Evolutionary conservation across 2,888 invertebrate species (phyloP).

Genomic region (Teinopalpus imperialis): DNA sequence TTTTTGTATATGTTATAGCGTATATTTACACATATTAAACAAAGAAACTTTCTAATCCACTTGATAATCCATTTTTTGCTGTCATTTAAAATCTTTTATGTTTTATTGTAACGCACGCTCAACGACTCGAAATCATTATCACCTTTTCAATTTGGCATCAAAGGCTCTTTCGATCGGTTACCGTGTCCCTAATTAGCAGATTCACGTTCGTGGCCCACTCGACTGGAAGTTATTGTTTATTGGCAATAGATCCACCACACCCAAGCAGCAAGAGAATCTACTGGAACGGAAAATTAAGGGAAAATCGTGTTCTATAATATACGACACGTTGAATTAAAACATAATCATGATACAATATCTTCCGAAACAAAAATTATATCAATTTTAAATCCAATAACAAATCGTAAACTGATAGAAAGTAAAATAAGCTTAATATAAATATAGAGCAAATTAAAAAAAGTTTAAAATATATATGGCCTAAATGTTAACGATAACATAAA

Average conservation of each 20-base stretch:
- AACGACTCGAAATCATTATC: conserved; percentile 48
- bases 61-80: background rate
- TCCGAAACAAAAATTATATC: too few species aligned
- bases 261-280: conserved; percentile 48
- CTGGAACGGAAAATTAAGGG: conserved; percentile 77
- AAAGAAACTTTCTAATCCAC: too few species aligned
- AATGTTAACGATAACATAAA: too few species aligned
- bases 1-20: too few species aligned
- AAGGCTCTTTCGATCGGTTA: conserved; percentile 65
- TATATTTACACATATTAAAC: too few species aligned
- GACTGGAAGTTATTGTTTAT: conserved; percentile 79
- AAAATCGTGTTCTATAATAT: conserved; percentile 54
- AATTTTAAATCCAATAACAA: too few species aligned
- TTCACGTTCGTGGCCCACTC: conserved; percentile 59
- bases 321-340: conserved; percentile 42
- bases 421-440: too few species aligned
- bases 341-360: too few species aligned
- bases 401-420: too few species aligned
- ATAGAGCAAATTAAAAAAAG: too few species aligned
- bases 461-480: too few species aligned
- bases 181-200: conserved; percentile 76
- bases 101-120: conserved; percentile 33
- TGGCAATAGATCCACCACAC: conserved; percentile 65
- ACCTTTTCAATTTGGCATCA: conserved; percentile 74
- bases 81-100: conserved; percentile 1